Base-by-base conservation (phyloP, 2,113 vertebrate genomes). In the Camelus bactrianus region DNA sequence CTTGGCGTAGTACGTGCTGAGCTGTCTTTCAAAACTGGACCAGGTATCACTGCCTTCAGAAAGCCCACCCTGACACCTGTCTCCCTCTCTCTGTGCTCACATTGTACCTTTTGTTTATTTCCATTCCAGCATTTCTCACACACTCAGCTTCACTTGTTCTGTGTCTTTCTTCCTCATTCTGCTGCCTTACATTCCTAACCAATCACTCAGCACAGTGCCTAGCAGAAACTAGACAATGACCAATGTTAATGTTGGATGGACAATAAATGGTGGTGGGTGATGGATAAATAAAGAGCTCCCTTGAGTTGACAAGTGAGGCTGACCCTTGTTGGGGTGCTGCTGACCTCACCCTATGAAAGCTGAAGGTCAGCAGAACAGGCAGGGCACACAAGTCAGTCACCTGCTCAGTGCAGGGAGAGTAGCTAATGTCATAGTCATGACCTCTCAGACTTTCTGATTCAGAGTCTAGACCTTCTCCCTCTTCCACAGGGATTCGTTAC, bases 121-220 rank as follows among this genome's bases (percentile, higher is more conserved):
- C 19, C 10, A 6, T 16, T 4, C 5, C 1, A 64, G 35, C 52
- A 30, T 52, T 85, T 26, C 38, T 32, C 48, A n/a, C 38, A 60
- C 24, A 4, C 28, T 17, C 16, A 89, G 26, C 38, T 54, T 9
- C 13, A 38, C 35, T 58, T 65, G 5, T 52, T 64, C 1, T 35
- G 32, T 58, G 42, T 38, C 83, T 82, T 75, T 70, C 73, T 58
- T 69, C 46, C 19, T 80, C 56, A 32, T 16, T 16, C 17, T 42
- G 22, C 77, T 60, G 77, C 52, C 83, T 80, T 38, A 60, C 42
- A 48, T 69, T 89, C 91, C 94, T 76, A 80, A 93, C 42, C 26
- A 19, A 8, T 73, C 77, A 15, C 42, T 87, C 42, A 8, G 81
- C 42, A 42, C n/a, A 30, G 50, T 38, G 80, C 32, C 54, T 35